phyloP scores from a whole-genome alignment of 2,797 vertebrate genomes.

The Merluccius polli region DNA sequence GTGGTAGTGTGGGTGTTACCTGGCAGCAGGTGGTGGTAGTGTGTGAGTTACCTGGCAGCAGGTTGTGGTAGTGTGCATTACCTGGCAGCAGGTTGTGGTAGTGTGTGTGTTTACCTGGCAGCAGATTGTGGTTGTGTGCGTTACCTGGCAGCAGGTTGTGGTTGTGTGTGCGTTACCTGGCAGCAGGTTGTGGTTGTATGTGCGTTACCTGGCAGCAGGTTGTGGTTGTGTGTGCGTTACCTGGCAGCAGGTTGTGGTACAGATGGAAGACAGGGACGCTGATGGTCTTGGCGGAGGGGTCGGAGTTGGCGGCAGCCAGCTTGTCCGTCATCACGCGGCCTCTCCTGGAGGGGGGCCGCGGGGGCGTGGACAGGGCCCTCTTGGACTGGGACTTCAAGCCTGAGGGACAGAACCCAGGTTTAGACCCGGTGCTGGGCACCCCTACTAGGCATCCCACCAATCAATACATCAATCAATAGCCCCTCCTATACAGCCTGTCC shows the following conservation, averaged over 20 bases:
- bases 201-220: too few relatives aligned
- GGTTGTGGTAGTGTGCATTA: too few relatives aligned
- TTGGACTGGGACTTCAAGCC: slow-evolving; percentile 98
- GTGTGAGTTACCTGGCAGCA: too few relatives aligned
- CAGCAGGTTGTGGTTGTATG: too few relatives aligned
- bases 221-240: slow-evolving; percentile 56
- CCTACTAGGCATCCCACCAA: background rate
- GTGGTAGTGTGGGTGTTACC: background rate
- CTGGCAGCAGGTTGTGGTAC: slow-evolving; percentile 94
- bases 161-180: too few relatives aligned
- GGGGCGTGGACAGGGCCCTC: slow-evolving; percentile 90
- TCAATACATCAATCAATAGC: too few relatives aligned
- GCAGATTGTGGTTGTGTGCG: too few relatives aligned
- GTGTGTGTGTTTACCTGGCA: too few relatives aligned
- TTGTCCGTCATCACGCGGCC: slow-evolving; percentile 92
- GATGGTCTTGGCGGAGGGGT: slow-evolving; percentile 91
- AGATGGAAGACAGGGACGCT: slow-evolving; percentile 98
- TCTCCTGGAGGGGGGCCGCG: slow-evolving; percentile 90
- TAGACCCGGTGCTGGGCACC: background rate
- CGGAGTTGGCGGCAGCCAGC: slow-evolving; percentile 79
- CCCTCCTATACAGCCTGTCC: too few relatives aligned
- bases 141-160: too few relatives aligned
- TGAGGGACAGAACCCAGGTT: slow-evolving; percentile 40
- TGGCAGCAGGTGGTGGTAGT: too few relatives aligned
- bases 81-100: too few relatives aligned